Evolutionary conservation across 2,797 vertebrate genomes (phyloP).

Genomic region (Hydrolagus colliei): DNA sequence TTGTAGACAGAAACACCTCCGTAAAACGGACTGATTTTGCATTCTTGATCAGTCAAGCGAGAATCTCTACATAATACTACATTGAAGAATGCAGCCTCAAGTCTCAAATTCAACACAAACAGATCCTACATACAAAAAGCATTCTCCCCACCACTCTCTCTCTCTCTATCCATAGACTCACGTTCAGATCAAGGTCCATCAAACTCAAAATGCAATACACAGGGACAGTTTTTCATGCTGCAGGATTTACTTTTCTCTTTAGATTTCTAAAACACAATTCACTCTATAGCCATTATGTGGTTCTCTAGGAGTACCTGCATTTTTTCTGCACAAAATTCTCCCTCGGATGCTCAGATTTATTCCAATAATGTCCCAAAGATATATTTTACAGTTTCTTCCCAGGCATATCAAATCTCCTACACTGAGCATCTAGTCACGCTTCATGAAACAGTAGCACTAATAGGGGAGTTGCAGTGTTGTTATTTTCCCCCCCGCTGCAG

Average conservation of each 20-base stretch:
- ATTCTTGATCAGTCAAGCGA: background rate
- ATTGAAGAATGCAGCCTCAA: background rate
- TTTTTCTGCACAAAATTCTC: background rate
- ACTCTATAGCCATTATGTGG: background rate
- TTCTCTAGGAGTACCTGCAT: background rate
- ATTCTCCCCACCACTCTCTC: no score
- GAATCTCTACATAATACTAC: background rate
- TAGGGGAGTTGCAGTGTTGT: conserved; percentile 14
- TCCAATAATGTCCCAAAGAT: background rate
- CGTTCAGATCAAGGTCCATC: no score
- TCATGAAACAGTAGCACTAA: conserved; percentile 13
- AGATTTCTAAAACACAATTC: background rate
- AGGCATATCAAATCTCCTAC: background rate
- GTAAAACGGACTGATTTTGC: background rate
- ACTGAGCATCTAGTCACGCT: background rate
- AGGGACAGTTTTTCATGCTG: background rate
- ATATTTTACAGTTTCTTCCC: background rate
- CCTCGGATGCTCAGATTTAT: conserved; percentile 5
- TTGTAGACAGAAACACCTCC: background rate
- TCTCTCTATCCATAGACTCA: no score
- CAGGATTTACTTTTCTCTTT: background rate
- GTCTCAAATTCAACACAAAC: background rate
- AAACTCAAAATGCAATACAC: background rate
- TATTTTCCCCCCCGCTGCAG: background rate
- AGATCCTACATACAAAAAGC: no score